These are phyloP conservation scores for Sturmia bella DNA, from an alignment of 2,888 invertebrate genomes.

Conservation along the genomic window DNA sequence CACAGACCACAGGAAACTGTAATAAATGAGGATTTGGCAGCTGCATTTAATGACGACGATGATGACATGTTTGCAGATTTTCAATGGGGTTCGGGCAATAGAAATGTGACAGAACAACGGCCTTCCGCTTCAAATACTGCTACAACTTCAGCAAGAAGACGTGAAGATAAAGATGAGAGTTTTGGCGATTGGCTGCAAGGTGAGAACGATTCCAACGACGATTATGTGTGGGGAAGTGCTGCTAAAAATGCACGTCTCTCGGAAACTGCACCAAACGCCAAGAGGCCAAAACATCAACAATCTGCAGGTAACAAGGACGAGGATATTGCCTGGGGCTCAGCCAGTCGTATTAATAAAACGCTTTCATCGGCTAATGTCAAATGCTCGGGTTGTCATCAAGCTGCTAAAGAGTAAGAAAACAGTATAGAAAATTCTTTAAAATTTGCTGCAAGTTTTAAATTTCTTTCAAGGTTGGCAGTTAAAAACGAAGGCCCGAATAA, in stretches of 20 bases:
- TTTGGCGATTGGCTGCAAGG: constrained; percentile 46
- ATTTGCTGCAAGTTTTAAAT: neutral
- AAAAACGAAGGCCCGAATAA: constrained; percentile 92
- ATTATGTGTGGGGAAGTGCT: constrained; percentile 71
- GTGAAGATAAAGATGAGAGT: constrained; percentile 22
- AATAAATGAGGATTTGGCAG: constrained; percentile 73
- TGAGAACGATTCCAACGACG: constrained; percentile 71
- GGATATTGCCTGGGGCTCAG: constrained; percentile 67
- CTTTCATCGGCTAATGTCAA: constrained; percentile 61
- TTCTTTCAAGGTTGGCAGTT: constrained; percentile 85
- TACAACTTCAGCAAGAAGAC: neutral
- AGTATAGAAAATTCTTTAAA: neutral
- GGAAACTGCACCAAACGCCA: constrained; percentile 5
- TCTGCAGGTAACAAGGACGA: constrained; percentile 27
- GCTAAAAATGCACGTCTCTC: constrained; percentile 46
- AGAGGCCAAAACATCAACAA: constrained; percentile 37
- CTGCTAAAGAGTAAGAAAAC: constrained; percentile 73
- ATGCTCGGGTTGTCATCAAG: constrained; percentile 78
- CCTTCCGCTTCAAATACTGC: neutral
- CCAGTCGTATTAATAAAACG: neutral
- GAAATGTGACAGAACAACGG: neutral
- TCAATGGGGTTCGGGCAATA: constrained; percentile 31
- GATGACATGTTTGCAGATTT: constrained; percentile 67
- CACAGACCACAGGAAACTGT: constrained; percentile 9
- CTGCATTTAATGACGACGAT: constrained; percentile 75